Conservation (phyloP, 2,113 vertebrate species). For the Pelmatolapia mariae region DNA sequence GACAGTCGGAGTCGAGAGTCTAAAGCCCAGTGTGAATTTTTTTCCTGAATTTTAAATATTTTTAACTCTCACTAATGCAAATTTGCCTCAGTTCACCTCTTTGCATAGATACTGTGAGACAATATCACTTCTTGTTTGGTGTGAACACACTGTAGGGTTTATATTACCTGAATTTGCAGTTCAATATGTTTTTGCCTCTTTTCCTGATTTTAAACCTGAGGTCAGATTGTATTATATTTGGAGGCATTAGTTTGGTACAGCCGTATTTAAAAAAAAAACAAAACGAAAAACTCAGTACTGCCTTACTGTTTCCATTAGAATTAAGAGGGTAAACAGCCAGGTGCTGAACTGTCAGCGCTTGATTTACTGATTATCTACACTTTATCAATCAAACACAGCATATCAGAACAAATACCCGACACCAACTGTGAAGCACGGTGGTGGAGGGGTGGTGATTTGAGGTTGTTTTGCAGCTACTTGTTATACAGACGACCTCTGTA, state of each 20-base stretch:
- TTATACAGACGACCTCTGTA: neutral
- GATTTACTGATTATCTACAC: neutral
- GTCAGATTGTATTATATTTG: neutral
- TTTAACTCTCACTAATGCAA: neutral
- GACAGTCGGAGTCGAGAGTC: neutral
- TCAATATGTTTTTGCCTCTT: neutral
- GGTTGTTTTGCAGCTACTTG: neutral
- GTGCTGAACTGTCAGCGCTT: neutral
- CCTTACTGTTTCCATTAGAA: neutral
- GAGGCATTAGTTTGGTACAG: neutral
- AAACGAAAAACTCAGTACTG: neutral
- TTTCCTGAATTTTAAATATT: neutral
- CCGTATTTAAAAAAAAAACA: neutral
- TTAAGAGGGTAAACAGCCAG: neutral
- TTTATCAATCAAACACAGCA: neutral
- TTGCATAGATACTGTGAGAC: neutral
- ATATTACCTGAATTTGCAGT: neutral
- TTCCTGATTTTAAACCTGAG: neutral
- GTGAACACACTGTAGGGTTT: neutral
- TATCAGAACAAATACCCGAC: neutral
- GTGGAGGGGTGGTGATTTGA: neutral
- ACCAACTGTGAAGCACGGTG: neutral
- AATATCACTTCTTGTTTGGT: neutral
- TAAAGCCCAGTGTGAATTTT: neutral
- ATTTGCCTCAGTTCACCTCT: neutral